phyloP scores from a whole-genome alignment of 2,888 invertebrate genomes.

The Carpatolechia fugitivella region DNA sequence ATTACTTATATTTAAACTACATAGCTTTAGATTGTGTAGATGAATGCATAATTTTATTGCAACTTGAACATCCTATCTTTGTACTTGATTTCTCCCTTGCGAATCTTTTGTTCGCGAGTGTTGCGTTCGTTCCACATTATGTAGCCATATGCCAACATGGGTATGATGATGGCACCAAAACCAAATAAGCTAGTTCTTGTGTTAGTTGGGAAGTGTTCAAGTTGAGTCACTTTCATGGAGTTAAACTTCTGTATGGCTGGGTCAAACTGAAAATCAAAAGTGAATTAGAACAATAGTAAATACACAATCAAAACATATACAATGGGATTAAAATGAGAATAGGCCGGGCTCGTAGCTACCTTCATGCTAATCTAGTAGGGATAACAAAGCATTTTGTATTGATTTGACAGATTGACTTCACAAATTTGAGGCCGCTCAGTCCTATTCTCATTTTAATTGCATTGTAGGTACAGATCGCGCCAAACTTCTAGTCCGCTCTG shows the following conservation, averaged over 20 bases:
- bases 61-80: slow-evolving; percentile 83
- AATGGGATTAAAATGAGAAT: too few relatives aligned
- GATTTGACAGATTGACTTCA: too few relatives aligned
- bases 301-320: too few relatives aligned
- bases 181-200: slow-evolving; percentile 67
- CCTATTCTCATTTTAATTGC: too few relatives aligned
- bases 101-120: slow-evolving; percentile 69
- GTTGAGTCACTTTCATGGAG: slow-evolving; percentile 81
- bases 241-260: slow-evolving; percentile 84
- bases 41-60: slow-evolving; percentile 10
- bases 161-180: slow-evolving; percentile 65
- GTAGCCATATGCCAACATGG: slow-evolving; percentile 74
- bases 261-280: slow-evolving; percentile 89
- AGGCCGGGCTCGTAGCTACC: too few relatives aligned
- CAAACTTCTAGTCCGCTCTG: too few relatives aligned
- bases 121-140: slow-evolving; percentile 69
- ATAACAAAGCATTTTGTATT: too few relatives aligned
- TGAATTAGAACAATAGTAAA: too few relatives aligned
- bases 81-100: slow-evolving; percentile 85
- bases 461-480: too few relatives aligned
- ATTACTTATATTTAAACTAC: slow-evolving; percentile 14
- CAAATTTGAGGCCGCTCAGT: too few relatives aligned
- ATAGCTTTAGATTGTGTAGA: slow-evolving; percentile 14
- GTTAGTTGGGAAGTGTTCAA: slow-evolving; percentile 82
- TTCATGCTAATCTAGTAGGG: too few relatives aligned